Evolutionary conservation across 2,888 invertebrate genomes (phyloP).

Genomic region (Clusia tigrina): DNA sequence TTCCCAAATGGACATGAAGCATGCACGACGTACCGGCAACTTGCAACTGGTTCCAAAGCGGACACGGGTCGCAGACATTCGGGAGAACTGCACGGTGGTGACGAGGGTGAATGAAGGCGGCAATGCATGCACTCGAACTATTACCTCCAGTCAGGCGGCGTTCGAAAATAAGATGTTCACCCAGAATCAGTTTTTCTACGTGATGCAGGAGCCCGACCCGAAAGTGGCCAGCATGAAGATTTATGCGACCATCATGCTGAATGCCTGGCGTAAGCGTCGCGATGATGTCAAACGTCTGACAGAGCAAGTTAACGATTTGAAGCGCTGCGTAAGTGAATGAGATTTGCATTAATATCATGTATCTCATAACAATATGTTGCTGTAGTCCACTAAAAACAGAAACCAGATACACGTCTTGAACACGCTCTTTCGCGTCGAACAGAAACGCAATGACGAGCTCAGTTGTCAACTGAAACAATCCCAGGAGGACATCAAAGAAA

Average conservation of each 20-base stretch:
- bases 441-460: constrained; percentile 56
- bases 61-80: neutral
- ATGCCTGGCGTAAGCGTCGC: constrained; percentile 60
- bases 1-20: constrained; percentile 59
- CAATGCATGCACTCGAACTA: neutral
- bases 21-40: constrained; percentile 44
- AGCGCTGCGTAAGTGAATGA: constrained; percentile 50
- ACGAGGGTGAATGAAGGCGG: constrained; percentile 11
- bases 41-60: constrained; percentile 25
- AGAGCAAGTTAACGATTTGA: constrained; percentile 52
- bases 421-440: constrained; percentile 57
- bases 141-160: constrained; percentile 19
- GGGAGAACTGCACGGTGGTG: neutral
- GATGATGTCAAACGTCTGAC: constrained; percentile 56
- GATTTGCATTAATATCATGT: neutral
- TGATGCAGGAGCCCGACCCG: constrained; percentile 39
- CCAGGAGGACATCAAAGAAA: constrained; percentile 46
- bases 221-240: constrained; percentile 56
- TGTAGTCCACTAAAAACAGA: constrained; percentile 54
- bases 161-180: constrained; percentile 34
- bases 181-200: constrained; percentile 32
- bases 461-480: constrained; percentile 48
- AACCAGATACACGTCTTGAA: constrained; percentile 60
- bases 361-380: neutral
- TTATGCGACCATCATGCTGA: constrained; percentile 59